A percentile compares a stretch with the other conserved stretches of the same genome.
Evolutionary conservation across 2,113 vertebrate genomes (phyloP).

Genomic region (Rhineura floridana): DNA sequence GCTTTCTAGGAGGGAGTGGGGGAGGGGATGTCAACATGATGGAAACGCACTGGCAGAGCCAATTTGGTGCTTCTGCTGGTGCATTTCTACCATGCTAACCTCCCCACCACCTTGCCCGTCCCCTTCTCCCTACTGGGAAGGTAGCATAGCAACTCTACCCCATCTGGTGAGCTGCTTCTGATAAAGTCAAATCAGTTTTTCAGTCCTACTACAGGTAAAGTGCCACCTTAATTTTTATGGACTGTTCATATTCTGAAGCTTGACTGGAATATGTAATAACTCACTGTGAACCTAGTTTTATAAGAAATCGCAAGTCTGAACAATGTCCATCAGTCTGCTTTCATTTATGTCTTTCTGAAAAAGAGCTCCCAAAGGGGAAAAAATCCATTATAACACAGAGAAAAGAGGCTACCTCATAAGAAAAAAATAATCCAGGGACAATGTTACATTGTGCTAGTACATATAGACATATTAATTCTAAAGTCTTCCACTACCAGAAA

Average conservation of each 20-base stretch:
- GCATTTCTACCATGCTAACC: too few relatives aligned
- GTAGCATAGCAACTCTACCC: too few relatives aligned
- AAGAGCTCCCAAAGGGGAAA: not conserved
- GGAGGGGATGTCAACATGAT: too few relatives aligned
- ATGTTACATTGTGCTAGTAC: not conserved
- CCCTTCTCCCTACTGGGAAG: too few relatives aligned
- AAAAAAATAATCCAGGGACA: not conserved
- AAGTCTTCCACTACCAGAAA: not conserved
- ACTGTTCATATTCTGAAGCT: not conserved
- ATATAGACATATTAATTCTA: not conserved
- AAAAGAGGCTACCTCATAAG: not conserved
- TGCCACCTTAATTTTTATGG: not conserved
- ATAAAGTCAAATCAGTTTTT: constrained; percentile 52
- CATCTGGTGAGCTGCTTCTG: too few relatives aligned
- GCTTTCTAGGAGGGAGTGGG: too few relatives aligned
- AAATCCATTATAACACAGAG: not conserved
- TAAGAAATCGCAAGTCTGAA: not conserved
- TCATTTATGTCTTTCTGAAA: not conserved
- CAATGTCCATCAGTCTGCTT: not conserved
- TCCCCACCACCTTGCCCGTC: too few relatives aligned
- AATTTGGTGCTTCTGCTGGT: too few relatives aligned
- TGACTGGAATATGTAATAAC: not conserved
- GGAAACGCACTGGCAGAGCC: too few relatives aligned
- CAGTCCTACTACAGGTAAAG: not conserved
- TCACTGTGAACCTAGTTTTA: not conserved